These are phyloP conservation scores for Allacma fusca DNA, from an alignment of 2,888 invertebrate genomes.

Conservation along the genomic window DNA sequence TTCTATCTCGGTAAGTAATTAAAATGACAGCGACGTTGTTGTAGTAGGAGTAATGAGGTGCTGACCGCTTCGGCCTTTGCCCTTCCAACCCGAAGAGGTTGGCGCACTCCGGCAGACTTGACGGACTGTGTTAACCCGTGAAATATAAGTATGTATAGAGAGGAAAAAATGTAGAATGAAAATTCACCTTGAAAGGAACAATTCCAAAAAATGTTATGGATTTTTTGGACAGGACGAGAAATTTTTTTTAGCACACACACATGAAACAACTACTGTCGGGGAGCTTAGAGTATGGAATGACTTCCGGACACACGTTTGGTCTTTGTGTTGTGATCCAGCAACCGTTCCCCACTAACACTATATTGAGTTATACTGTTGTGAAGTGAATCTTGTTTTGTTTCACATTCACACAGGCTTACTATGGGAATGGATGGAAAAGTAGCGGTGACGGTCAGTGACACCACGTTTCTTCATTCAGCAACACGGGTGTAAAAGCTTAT, in stretches of 20 bases:
- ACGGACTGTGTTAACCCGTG: too few species aligned
- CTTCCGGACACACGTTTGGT: constrained; percentile 7
- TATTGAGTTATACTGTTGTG: constrained; percentile 10
- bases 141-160: too few species aligned
- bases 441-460: constrained; percentile 35
- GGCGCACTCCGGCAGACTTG: too few species aligned
- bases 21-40: too few species aligned
- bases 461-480: constrained; percentile 26
- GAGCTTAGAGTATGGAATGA: not conserved
- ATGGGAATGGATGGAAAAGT: constrained; percentile 26
- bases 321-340: constrained; percentile 6
- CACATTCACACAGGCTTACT: not conserved
- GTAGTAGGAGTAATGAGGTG: too few species aligned
- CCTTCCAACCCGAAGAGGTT: too few species aligned
- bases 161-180: not conserved
- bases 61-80: too few species aligned
- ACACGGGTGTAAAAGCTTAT: not conserved
- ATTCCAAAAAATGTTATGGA: not conserved
- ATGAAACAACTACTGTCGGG: not conserved
- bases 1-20: too few species aligned
- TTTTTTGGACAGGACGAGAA: not conserved
- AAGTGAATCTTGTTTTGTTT: constrained; percentile 19
- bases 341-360: constrained; percentile 8
- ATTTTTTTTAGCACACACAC: not conserved
- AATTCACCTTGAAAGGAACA: not conserved